Conservation (phyloP, 2,797 vertebrate genomes). For the Arnoldichthys spilopterus region DNA sequence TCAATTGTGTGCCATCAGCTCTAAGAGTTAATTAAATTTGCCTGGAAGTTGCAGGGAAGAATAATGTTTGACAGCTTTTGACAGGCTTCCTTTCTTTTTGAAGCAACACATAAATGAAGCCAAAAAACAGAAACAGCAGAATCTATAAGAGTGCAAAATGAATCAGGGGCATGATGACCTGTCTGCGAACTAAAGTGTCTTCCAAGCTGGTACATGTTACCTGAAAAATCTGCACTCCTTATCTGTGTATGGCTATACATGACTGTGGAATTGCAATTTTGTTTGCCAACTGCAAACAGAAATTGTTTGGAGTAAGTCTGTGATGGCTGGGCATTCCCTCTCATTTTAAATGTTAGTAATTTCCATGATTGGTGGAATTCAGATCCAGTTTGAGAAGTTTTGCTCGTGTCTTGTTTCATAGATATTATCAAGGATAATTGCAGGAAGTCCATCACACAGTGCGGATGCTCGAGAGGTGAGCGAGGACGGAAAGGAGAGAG, state of each 20-base stretch:
- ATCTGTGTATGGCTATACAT: constrained; percentile 62
- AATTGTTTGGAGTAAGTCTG: constrained; percentile 51
- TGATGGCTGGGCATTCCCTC: constrained; percentile 15
- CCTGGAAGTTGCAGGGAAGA: constrained; percentile 49
- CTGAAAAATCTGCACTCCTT: constrained; percentile 20
- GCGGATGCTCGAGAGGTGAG: constrained; percentile 22
- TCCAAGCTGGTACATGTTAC: constrained; percentile 16
- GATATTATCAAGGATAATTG: constrained; percentile 52
- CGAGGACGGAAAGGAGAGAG: background rate
- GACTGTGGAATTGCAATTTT: constrained; percentile 47
- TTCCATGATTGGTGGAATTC: constrained; percentile 62
- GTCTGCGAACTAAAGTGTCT: constrained; percentile 62
- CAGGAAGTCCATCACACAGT: constrained; percentile 45
- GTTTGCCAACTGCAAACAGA: constrained; percentile 39
- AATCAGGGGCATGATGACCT: constrained; percentile 49
- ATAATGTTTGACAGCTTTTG: constrained; percentile 27
- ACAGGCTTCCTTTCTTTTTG: background rate
- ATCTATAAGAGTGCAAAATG: background rate
- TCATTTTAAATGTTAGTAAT: constrained; percentile 66
- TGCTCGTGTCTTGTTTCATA: constrained; percentile 60
- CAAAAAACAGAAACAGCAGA: background rate
- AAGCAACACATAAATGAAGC: background rate
- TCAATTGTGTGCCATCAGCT: constrained; percentile 53
- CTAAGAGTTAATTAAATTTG: constrained; percentile 61
- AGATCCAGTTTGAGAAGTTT: constrained; percentile 47